Evolutionary conservation across 1,140 invertebrate species (phyloP), one percentile per base, ranked within the genome.

Genomic region (Euura saliciscinereae): DNA sequence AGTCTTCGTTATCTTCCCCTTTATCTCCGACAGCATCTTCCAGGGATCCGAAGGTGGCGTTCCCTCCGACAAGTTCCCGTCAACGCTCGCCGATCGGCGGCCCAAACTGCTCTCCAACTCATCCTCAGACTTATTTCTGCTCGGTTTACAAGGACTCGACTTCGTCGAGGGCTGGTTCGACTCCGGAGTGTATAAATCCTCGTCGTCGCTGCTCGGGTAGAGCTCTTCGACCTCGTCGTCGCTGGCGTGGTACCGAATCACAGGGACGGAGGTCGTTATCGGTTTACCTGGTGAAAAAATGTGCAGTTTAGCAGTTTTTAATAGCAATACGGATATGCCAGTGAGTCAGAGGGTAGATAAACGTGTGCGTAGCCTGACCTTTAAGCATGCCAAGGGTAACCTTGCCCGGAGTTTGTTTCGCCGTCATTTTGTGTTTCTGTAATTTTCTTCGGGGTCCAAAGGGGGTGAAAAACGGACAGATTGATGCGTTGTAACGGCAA

Each of bases 201-300:
- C 91, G 28, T 92, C 91, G 78, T 92, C 91, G 2, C 82, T 80
- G 69, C 88, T 89, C 45, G 89, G 87, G 78, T 90, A 92, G 6
- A 93, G 76, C 81, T 93, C 91, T 77, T 93, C 92, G 71, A 94
- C 81, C 83, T 93, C 91, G 77, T 94, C 92, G 77, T 92, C 91
- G 77, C 90, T 92, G 44, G 91, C 91, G 87, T 92, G 92, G 79
- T 93, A 94, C 80, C 91, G 90, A 76, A 94, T 91, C 11, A 90
- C 87, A 67, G 90, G 90, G 73, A 90, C 89, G 42, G 91, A 91
- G 67, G 91, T 90, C 59, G 90, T 90, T 44, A 91, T 89, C 66
- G 91, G 85, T 88, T 92, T 93, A 78, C 91, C 92, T 93, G 79
- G 45, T 80, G 85, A 83, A 71, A 75, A 28, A 28, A 28, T 67